Conservation (phyloP, 2,797 vertebrate species). For the Dallia pectoralis region DNA sequence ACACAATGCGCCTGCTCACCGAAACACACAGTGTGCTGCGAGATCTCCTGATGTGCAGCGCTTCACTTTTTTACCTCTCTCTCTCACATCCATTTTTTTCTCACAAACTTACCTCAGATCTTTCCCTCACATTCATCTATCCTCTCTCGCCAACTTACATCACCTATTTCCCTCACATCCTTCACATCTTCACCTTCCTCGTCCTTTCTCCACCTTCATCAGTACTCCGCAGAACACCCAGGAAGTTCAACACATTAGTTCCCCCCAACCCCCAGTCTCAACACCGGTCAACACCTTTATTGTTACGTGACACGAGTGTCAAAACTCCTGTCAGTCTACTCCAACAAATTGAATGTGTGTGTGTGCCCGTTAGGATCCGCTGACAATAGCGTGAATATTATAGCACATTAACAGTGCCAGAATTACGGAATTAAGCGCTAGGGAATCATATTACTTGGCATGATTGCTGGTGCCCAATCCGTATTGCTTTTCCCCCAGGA, state of each 20-base stretch:
- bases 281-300: not conserved
- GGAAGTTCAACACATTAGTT: not conserved
- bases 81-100: not conserved
- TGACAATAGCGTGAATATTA: not conserved
- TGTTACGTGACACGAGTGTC: not conserved
- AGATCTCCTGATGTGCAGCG: too few relatives aligned
- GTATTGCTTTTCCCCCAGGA: not conserved
- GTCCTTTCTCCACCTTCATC: not conserved
- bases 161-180: not conserved
- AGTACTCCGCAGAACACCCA: not conserved
- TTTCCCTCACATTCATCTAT: not conserved
- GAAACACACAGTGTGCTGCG: too few relatives aligned
- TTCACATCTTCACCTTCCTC: not conserved
- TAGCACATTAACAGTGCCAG: not conserved
- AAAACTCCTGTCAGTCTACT: not conserved
- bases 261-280: not conserved
- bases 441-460: conserved; percentile 1
- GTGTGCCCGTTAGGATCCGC: not conserved
- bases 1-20: too few relatives aligned
- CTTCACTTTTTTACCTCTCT: not conserved
- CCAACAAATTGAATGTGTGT: too few relatives aligned
- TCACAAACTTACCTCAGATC: too few relatives aligned
- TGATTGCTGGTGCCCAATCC: not conserved
- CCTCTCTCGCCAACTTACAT: not conserved
- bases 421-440: conserved; percentile 2